These are phyloP conservation scores for Urocitellus parryii DNA, from an alignment of 2,113 vertebrate species.

Conservation along the genomic window DNA sequence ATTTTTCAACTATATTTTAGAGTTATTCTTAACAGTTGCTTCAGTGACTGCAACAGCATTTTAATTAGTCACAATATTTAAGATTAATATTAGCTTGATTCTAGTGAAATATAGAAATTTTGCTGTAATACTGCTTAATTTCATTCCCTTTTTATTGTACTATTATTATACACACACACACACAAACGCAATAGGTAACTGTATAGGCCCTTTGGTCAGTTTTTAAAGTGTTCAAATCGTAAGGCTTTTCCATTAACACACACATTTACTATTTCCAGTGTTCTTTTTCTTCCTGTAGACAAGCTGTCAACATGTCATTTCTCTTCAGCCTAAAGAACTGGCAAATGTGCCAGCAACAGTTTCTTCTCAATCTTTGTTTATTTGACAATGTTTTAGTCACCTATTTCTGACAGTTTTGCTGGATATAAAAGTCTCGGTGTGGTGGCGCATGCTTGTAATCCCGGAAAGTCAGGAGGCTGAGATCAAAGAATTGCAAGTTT, in stretches of 20 bases:
- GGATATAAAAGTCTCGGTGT: no score
- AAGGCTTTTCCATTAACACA: background rate
- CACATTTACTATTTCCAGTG: background rate
- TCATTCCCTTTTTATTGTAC: background rate
- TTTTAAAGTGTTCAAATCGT: background rate
- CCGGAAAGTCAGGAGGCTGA: no score
- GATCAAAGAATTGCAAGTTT: no score
- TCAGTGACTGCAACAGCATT: background rate
- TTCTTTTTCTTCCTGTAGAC: background rate
- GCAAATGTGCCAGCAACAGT: background rate
- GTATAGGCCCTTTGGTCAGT: background rate
- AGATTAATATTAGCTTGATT: background rate
- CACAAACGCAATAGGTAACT: background rate
- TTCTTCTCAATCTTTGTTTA: background rate
- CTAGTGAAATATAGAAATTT: background rate
- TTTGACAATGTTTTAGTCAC: background rate
- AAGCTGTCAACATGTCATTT: background rate
- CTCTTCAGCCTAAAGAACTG: background rate
- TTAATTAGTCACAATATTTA: background rate
- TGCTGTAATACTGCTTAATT: background rate
- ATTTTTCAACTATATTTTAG: background rate
- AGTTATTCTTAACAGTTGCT: background rate
- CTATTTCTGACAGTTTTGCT: background rate
- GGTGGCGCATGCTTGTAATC: no score
- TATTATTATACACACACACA: no score